Base-by-base conservation (phyloP, 2,888 invertebrate genomes). In the Protophormia terraenovae region DNA sequence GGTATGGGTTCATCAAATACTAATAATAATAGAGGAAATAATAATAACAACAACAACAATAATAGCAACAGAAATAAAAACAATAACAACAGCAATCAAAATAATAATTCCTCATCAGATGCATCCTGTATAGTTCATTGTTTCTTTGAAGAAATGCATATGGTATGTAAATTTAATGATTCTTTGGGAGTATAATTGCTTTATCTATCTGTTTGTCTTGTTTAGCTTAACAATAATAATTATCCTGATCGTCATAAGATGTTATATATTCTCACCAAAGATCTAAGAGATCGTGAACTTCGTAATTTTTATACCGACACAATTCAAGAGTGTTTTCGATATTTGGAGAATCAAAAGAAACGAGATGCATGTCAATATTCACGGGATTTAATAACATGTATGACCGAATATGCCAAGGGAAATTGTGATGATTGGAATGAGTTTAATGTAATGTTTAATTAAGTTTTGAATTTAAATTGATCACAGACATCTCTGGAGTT, bases 351-450 rank as follows among this genome's bases (percentile, higher is more conserved):
- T 87, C 93, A 94, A 60, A 93, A 93, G 29, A 92, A 93, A 32
- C 93, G 93, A 86, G 95, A 95, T 12, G 94, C 95, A 86, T 96
- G 96, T 88, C 93, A 94, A 67, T 96, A 94, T 89, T 95, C 96
- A 0, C 94, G 94, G 83, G 94, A 95, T 87, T 91, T 96, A 22
- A 90, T 96, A 72, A 94, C 93, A 86, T 96, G 96, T 88, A 92
- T 96, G 88, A 94, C 95, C 0, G 95, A 96, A 84, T 96, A 95
- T 89, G 96, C 95, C n/a, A 93, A 94, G 89, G 93, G 95, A 3
- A 96, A 95, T 89, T 96, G 96, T 89, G 95, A 95, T 22, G 96
- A 96, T 89, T 96, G 96, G 96, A 94, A 95, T 76, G 94, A 94
- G 83, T 93, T 92, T 41, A 92, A 92, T 78, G 86, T 94, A 83